Percentiles rank a stretch among this genome's conserved stretches.
These are phyloP conservation scores for Pseudoips prasinana DNA, from an alignment of 2,888 invertebrate genomes.

Conservation along the genomic window DNA sequence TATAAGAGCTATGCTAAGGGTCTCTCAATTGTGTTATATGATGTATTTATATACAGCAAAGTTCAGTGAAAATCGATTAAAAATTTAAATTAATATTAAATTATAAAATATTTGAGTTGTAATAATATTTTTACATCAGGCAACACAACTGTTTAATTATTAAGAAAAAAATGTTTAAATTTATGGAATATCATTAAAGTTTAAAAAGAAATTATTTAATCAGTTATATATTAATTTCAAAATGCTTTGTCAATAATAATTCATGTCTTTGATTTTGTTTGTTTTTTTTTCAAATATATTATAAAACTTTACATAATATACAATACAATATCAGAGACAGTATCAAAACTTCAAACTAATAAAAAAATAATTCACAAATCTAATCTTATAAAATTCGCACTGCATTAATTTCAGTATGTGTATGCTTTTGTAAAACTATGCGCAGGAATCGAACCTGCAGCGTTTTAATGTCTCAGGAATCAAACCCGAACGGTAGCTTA, in stretches of 20 bases:
- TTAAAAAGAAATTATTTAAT: too few relatives aligned
- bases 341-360: constrained; percentile 11
- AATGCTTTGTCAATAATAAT: too few relatives aligned
- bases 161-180: constrained; percentile 18
- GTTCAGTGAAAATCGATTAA: too few relatives aligned
- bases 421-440: too few relatives aligned
- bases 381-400: too few relatives aligned
- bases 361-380: neutral
- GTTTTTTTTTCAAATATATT: neutral
- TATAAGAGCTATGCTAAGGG: constrained; percentile 22
- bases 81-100: too few relatives aligned
- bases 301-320: too few relatives aligned
- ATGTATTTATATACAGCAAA: too few relatives aligned
- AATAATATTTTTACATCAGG: constrained; percentile 11
- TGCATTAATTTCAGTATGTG: too few relatives aligned
- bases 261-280: constrained; percentile 16
- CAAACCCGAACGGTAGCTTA: constrained; percentile 23
- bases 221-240: too few relatives aligned
- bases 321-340: constrained; percentile 17
- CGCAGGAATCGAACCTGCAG: constrained; percentile 20
- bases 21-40: constrained; percentile 21
- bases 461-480: constrained; percentile 7
- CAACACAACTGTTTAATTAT: constrained; percentile 24
- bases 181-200: neutral
- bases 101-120: too few relatives aligned